Base-by-base conservation (phyloP, 2,113 vertebrate species). In the Eurystomus gularis region DNA sequence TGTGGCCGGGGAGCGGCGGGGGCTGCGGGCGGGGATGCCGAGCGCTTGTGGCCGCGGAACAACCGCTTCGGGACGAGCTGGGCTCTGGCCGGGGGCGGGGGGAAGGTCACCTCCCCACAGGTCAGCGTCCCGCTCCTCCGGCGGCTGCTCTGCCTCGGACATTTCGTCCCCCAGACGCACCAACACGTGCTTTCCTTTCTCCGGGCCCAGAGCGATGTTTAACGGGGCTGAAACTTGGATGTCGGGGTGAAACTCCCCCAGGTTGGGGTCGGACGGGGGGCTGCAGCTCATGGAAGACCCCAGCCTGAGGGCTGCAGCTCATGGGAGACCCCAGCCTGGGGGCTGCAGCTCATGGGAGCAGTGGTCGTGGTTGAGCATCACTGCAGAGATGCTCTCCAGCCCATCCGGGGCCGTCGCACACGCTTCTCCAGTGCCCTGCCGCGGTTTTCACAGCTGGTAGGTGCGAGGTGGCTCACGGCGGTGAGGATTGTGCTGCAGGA, bases 381-480 rank as follows among this genome's bases (percentile, higher is more conserved):
- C 80, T 10, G 18, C 52, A 1, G 92, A 42, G 66, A 58, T 77
- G 80, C 71, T 68, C 21, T 8, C 20, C 73, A 0, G 35, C 46
- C 79, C 7, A 0, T 2, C 65, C 19, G 0, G 39, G 33, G 60
- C n/a, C 11, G 1, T 60, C 12, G 2, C 48, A 1, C 40, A 0
- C 12, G 3, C 17, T 49, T 28, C 62, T 24, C 57, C 6, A 3
- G 31, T 29, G 71, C 51, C 66, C 3, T 37, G 51, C 57, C 35
- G 13, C 3, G 20, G 11, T 3, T 55, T 81, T 35, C 84, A 2
- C n/a, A 7, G 68, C 60, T 21, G 76, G 44, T 26, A 16, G 3
- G 12, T 13, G 31, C 1, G 7, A 13, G 65, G 65, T 0, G 0
- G 37, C 73, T 35, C 20, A 1, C 3, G 52, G 42, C 16, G 39